Evolutionary conservation across 2,113 vertebrate species (phyloP).

Genomic region (Hyperopisus bebe): DNA sequence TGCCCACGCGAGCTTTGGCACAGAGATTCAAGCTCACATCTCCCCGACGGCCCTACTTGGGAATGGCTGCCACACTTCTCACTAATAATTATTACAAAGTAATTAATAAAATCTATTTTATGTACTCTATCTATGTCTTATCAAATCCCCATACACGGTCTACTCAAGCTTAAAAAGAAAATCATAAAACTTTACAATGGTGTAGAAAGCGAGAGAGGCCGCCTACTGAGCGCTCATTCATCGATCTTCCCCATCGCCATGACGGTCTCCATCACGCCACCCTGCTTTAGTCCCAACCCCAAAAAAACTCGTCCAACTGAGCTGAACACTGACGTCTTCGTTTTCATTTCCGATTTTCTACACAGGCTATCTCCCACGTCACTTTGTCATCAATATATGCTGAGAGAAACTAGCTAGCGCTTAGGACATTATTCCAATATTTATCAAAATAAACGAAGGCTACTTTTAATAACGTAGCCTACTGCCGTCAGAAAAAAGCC

Average conservation of each 20-base stretch:
- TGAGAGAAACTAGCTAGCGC: not conserved
- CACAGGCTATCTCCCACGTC: not conserved
- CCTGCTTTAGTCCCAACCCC: not conserved
- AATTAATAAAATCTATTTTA: not conserved
- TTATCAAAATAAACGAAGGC: not conserved
- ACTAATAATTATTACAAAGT: conserved; percentile 20
- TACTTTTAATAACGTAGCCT: not conserved
- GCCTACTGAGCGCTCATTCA: not conserved
- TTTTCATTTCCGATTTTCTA: not conserved
- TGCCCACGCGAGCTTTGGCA: conserved; percentile 43
- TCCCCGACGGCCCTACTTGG: conserved; percentile 17
- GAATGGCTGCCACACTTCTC: conserved; percentile 32
- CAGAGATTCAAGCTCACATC: conserved; percentile 29
- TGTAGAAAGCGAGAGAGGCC: not conserved
- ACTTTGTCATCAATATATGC: not conserved
- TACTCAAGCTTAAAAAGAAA: not conserved
- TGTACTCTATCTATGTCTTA: not conserved
- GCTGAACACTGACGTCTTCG: not conserved
- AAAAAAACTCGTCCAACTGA: not conserved
- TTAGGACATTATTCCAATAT: not conserved
- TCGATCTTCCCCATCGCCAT: not conserved
- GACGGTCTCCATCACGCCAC: not conserved
- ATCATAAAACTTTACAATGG: not conserved
- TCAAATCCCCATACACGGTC: not conserved
- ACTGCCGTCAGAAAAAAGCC: not conserved